phyloP scores from a whole-genome alignment of 2,113 vertebrate species.

The Tetrao urogallus region DNA sequence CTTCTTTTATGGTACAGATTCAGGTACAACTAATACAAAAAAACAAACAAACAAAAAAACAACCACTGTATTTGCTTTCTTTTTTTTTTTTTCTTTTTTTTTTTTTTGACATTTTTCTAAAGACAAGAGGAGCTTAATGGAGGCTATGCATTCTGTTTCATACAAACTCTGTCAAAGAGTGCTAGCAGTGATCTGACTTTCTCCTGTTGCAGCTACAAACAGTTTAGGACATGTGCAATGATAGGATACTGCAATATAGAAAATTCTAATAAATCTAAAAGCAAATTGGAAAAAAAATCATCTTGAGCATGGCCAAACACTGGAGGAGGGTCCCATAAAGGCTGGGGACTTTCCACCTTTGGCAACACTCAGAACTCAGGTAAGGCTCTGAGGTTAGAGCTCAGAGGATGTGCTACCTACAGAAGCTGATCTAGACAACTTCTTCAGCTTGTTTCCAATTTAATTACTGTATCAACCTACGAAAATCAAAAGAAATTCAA shows the following conservation, averaged over 20 bases:
- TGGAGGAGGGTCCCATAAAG: not conserved
- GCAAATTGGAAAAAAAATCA: not conserved
- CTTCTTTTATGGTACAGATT: not conserved
- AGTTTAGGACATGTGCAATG: not conserved
- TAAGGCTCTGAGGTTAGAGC: not conserved
- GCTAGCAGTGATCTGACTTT: not conserved
- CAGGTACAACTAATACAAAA: not conserved
- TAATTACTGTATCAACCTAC: not conserved
- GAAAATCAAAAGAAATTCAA: not conserved
- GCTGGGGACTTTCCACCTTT: not conserved
- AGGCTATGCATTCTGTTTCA: not conserved
- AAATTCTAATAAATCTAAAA: not conserved
- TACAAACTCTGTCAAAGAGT: not conserved
- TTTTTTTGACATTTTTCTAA: not conserved
- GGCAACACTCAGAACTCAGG: not conserved
- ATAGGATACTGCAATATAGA: not conserved
- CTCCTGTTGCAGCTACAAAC: not conserved
- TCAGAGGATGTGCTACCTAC: not conserved
- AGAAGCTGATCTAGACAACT: not conserved
- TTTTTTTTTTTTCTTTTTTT: not conserved
- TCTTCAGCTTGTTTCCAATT: not conserved
- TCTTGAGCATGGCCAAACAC: not conserved
- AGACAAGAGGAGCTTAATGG: not conserved
- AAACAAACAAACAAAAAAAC: no score
- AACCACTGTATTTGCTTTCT: not conserved